Evolutionary conservation across 2,888 invertebrate species (phyloP).

Genomic region (Sicus ferrugineus): DNA sequence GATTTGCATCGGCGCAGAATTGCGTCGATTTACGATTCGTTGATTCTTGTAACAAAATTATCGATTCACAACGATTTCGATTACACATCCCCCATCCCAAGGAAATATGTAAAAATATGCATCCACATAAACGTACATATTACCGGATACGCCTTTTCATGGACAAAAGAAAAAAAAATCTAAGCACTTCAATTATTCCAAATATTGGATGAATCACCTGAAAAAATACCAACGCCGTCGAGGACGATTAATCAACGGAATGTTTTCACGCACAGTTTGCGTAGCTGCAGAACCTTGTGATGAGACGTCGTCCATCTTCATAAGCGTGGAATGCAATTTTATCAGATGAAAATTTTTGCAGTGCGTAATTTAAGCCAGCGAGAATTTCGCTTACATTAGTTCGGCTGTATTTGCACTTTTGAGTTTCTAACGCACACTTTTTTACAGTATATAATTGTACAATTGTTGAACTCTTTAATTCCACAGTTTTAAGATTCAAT

Average conservation of each 20-base stretch:
- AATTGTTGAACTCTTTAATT: neutral
- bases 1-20: too few relatives aligned
- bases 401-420: neutral
- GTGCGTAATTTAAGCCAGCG: neutral
- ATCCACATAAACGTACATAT: too few relatives aligned
- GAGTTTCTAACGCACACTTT: neutral
- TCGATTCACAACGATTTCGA: too few relatives aligned
- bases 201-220: constrained; percentile 66
- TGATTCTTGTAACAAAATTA: too few relatives aligned
- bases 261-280: constrained; percentile 69
- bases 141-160: too few relatives aligned
- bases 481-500: neutral
- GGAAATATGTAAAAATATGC: too few relatives aligned
- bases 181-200: constrained; percentile 5
- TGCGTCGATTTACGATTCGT: too few relatives aligned
- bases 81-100: too few relatives aligned
- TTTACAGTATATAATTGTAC: neutral
- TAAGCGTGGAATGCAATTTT: constrained; percentile 17
- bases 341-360: neutral
- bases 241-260: constrained; percentile 74
- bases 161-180: too few relatives aligned
- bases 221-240: constrained; percentile 70
- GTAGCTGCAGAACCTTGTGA: constrained; percentile 66
- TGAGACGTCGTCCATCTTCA: constrained; percentile 60
- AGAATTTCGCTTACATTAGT: constrained; percentile 21